phyloP scores from a whole-genome alignment of 2,113 vertebrate species.

The Albula glossodonta region DNA sequence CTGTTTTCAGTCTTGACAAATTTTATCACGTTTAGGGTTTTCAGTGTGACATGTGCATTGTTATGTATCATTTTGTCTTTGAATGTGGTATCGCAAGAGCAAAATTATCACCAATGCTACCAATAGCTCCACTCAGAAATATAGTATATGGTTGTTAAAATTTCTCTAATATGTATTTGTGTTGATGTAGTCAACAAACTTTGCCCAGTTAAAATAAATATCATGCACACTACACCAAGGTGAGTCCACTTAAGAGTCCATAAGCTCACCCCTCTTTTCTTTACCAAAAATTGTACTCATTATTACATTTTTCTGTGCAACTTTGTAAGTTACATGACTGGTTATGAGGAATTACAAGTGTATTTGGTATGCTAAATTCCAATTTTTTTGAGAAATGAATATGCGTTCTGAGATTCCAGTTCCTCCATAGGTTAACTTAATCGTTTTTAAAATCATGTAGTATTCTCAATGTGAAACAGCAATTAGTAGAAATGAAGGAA shows the following conservation, averaged over 20 bases:
- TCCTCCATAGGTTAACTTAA: not conserved
- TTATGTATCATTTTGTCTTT: not conserved
- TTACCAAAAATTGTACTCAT: conserved; percentile 4
- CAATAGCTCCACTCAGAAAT: not conserved
- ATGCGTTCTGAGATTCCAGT: not conserved
- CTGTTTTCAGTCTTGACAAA: not conserved
- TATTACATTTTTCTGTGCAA: not conserved
- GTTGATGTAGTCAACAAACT: conserved; percentile 2
- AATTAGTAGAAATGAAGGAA: not conserved
- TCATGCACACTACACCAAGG: not conserved
- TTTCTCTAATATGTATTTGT: conserved; percentile 7
- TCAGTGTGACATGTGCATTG: not conserved
- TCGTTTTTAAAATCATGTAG: not conserved
- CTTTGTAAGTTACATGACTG: not conserved
- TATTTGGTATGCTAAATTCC: not conserved
- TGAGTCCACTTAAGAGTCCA: not conserved
- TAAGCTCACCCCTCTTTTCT: not conserved
- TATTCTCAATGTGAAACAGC: not conserved
- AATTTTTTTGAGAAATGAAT: not conserved
- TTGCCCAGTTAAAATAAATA: not conserved
- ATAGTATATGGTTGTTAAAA: not conserved
- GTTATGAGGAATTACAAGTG: not conserved
- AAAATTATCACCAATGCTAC: not conserved
- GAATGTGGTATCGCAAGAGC: not conserved
- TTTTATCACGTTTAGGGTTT: not conserved